Evolutionary conservation across 2,888 invertebrate genomes (phyloP).

Genomic region (Protophormia terraenovae): DNA sequence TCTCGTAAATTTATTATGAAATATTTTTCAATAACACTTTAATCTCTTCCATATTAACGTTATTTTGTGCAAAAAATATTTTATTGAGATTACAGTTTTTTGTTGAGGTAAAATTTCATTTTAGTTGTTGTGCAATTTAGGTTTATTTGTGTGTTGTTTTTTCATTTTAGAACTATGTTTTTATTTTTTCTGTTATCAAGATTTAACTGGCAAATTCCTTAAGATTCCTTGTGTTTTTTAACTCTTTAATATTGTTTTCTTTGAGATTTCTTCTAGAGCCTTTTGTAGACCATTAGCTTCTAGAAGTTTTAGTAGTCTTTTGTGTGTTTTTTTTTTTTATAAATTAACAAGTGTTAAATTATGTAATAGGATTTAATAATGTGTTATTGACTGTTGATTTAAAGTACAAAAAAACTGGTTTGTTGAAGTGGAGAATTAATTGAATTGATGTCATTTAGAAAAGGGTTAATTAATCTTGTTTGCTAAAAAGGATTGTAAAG

Average conservation of each 20-base stretch:
- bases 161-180: background rate
- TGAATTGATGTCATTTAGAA: background rate
- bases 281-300: background rate
- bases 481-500: background rate
- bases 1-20: conserved; percentile 60
- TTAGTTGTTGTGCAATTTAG: background rate
- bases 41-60: conserved; percentile 37
- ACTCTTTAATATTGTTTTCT: conserved; percentile 33
- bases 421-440: background rate
- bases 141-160: background rate
- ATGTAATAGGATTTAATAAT: conserved; percentile 49
- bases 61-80: conserved; percentile 44
- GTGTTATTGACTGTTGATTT: conserved; percentile 24
- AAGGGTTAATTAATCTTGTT: background rate
- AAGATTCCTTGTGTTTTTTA: conserved; percentile 14
- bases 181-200: background rate
- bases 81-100: conserved; percentile 39
- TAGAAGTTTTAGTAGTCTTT: background rate
- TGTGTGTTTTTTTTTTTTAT: background rate
- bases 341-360: conserved; percentile 49
- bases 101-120: background rate
- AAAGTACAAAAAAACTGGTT: background rate
- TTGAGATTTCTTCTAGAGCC: too few species aligned
- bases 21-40: conserved; percentile 67
- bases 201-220: background rate